A percentile compares a stretch with the other conserved stretches of the same genome.
These are phyloP conservation scores for Hyalella azteca DNA, from an alignment of 2,888 invertebrate genomes.

Conservation along the genomic window DNA sequence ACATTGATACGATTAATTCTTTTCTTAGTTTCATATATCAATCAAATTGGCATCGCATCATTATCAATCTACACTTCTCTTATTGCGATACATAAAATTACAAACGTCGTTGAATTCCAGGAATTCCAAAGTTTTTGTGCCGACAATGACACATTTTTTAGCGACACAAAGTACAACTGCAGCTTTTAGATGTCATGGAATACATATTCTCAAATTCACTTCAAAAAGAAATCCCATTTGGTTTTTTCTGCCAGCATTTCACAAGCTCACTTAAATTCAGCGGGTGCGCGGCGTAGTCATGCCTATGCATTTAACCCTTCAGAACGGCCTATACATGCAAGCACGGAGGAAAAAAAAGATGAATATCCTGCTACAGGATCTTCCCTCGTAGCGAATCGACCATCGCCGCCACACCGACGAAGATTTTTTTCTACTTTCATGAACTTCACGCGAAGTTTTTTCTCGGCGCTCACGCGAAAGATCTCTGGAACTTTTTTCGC, in stretches of 20 bases:
- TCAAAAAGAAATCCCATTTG: background rate
- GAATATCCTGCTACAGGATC: background rate
- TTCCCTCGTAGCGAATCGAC: background rate
- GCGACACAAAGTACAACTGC: background rate
- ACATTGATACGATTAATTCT: background rate
- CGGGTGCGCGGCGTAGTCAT: background rate
- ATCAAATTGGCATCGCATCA: background rate
- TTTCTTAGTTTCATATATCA: background rate
- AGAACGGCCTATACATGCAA: background rate
- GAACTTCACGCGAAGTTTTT: background rate
- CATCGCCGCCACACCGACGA: background rate
- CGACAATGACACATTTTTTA: background rate
- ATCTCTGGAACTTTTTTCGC: background rate
- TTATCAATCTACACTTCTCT: background rate
- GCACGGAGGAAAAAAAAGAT: background rate
- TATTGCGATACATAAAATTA: too few relatives aligned
- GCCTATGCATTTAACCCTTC: background rate
- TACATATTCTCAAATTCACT: background rate
- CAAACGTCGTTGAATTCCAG: background rate
- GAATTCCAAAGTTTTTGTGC: background rate
- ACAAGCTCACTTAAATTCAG: background rate
- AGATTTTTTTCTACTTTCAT: background rate
- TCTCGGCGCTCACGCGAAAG: background rate
- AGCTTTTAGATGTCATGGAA: background rate
- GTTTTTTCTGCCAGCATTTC: background rate